Evolutionary conservation across 2,797 vertebrate species (phyloP), one percentile per base, ranked within the genome.

Genomic region (Macropodus opercularis): DNA sequence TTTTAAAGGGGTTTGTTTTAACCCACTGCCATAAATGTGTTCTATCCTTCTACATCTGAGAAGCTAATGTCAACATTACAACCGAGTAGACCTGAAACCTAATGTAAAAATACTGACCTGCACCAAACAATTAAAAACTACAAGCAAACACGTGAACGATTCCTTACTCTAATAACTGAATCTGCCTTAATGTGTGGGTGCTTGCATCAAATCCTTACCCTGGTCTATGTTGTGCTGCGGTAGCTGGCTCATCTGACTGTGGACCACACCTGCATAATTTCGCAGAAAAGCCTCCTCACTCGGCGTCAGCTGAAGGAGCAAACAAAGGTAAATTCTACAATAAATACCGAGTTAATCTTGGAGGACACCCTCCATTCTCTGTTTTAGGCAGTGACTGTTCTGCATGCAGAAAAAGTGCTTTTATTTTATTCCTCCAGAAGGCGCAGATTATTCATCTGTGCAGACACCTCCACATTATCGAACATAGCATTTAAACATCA

Each of bases 151-250:
- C 29, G 18, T 12, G 3, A 27, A 46, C 44, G 12, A 38, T 5
- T 38, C 8, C 5, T 14, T 32, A 17, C 21, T 21, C 14, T 15
- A 39, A 34, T 3, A 62, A 44, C 10, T 41, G 21, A 1, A 48
- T 19, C 4, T 40, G 13, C 14, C 35, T 49, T 36, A 31, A 0
- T 44, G 4, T 32, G 34, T 19, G n/a, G n/a, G n/a, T n/a, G n/a
- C n/a, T n/a, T n/a, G 53, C 22, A 32, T 51, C 29, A 15, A 15
- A 36, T 59, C 10, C 87, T 92, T 91, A 98, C 97, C 97, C 92
- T 99, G 97, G 86, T 99, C 97, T 55, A 98, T 98, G 64, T 96
- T 95, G 91, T 99, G 97, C 91, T 97, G 97, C 23, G 97, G 97
- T 66, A 98, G 93, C 82, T 98, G 97, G 91, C 97, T 98, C 87